Conservation (phyloP, 2,888 invertebrate genomes). For the Physocephala rufipes region DNA sequence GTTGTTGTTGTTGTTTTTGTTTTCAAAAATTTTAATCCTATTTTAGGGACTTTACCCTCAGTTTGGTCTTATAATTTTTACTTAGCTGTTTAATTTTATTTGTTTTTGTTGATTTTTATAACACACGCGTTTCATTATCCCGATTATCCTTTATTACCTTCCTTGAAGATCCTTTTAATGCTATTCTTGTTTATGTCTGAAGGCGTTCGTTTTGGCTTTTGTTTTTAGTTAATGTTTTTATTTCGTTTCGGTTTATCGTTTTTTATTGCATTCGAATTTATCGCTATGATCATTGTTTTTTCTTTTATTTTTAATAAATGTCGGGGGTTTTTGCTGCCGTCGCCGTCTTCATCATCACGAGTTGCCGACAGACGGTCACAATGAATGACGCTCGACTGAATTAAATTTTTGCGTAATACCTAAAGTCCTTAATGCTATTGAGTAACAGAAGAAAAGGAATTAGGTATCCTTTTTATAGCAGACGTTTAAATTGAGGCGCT, state of each 20-base stretch:
- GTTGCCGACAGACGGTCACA: neutral
- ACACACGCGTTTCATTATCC: constrained; percentile 15
- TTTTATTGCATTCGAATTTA: neutral
- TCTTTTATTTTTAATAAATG: neutral
- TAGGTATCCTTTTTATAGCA: constrained; percentile 28
- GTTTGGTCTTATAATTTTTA: constrained; percentile 28
- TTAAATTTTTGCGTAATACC: constrained; percentile 12
- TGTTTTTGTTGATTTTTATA: no score
- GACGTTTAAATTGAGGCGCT: constrained; percentile 30
- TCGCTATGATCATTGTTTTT: neutral
- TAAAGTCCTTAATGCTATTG: constrained; percentile 17
- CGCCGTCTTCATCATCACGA: no score
- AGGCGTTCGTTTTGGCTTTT: neutral
- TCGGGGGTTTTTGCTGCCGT: neutral
- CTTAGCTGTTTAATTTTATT: neutral
- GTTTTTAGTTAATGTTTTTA: neutral
- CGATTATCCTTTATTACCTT: constrained; percentile 22
- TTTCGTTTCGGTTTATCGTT: neutral
- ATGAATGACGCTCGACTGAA: constrained; percentile 8
- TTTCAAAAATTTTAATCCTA: constrained; percentile 28
- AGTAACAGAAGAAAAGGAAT: constrained; percentile 13
- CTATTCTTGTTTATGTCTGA: no score
- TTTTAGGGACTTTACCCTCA: constrained; percentile 10
- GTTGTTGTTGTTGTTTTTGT: constrained; percentile 18
- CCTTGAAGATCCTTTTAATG: neutral